A percentile compares a stretch with the other conserved stretches of the same genome.
Evolutionary conservation across 2,113 vertebrate species (phyloP).

Genomic region (Stictonetta naevosa): DNA sequence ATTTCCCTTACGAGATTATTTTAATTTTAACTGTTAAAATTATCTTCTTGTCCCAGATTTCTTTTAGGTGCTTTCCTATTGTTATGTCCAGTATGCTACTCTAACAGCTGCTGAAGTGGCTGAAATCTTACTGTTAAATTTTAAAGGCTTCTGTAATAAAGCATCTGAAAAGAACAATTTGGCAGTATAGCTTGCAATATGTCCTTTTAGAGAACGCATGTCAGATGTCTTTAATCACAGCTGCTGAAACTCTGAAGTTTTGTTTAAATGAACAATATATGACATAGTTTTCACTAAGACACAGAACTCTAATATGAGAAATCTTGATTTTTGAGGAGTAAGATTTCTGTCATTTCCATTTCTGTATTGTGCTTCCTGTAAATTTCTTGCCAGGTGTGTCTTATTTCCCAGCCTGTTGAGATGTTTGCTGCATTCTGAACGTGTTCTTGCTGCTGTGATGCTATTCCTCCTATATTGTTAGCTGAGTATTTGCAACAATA

Average conservation of each 20-base stretch:
- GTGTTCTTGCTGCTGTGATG: not conserved
- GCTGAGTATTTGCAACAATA: not conserved
- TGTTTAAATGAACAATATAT: not conserved
- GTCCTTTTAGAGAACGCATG: not conserved
- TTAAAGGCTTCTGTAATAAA: not conserved
- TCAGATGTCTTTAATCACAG: not conserved
- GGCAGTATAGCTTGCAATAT: not conserved
- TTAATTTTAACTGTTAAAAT: not conserved
- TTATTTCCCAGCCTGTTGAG: not conserved
- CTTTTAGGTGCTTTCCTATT: not conserved
- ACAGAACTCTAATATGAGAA: not conserved
- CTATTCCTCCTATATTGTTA: not conserved
- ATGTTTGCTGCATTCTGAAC: not conserved
- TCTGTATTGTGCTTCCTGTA: not conserved
- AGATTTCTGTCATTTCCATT: not conserved
- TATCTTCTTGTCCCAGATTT: not conserved
- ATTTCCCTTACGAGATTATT: not conserved
- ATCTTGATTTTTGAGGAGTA: not conserved
- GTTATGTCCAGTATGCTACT: not conserved
- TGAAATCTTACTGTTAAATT: not conserved
- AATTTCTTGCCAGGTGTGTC: not conserved
- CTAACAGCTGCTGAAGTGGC: not conserved
- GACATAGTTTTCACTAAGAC: not conserved
- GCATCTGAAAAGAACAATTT: not conserved
- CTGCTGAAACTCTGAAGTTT: not conserved